phyloP scores from a whole-genome alignment of 2,113 vertebrate species.

The Taurulus bubalis region DNA sequence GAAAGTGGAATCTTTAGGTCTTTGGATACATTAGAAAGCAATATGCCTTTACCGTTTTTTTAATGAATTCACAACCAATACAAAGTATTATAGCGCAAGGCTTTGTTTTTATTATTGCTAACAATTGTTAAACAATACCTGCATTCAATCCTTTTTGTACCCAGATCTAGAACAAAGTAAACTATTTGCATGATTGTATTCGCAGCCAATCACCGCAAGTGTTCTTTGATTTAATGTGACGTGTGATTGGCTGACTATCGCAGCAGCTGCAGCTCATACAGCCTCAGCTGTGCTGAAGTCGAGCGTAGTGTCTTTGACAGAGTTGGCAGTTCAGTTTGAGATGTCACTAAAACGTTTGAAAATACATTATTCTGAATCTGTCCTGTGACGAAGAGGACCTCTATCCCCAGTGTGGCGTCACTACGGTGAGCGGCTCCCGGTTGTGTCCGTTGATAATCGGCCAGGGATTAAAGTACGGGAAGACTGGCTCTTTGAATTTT shows the following conservation, averaged over 20 bases:
- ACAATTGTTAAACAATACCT: neutral
- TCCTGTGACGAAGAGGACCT: neutral
- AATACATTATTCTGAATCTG: neutral
- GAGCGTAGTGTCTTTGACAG: neutral
- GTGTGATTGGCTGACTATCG: neutral
- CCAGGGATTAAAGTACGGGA: conserved; percentile 90
- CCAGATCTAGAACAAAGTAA: neutral
- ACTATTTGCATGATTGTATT: neutral
- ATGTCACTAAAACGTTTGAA: neutral
- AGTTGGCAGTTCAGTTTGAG: too few species aligned
- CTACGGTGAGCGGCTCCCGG: conserved; percentile 80
- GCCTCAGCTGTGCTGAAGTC: neutral
- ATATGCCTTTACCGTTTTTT: neutral
- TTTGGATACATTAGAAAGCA: neutral
- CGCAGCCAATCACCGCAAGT: neutral
- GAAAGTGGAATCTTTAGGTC: neutral
- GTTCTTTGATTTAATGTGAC: too few species aligned
- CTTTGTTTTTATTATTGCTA: neutral
- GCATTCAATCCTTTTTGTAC: neutral
- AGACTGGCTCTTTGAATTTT: conserved; percentile 79
- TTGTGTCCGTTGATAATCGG: conserved; percentile 84
- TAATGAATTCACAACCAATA: conserved; percentile 1
- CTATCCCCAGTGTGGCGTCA: conserved; percentile 65
- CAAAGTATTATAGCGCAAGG: neutral
- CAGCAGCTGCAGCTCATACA: too few species aligned